These are phyloP conservation scores for Leptopilina boulardi DNA, from an alignment of 1,140 invertebrate species.

Conservation along the genomic window DNA sequence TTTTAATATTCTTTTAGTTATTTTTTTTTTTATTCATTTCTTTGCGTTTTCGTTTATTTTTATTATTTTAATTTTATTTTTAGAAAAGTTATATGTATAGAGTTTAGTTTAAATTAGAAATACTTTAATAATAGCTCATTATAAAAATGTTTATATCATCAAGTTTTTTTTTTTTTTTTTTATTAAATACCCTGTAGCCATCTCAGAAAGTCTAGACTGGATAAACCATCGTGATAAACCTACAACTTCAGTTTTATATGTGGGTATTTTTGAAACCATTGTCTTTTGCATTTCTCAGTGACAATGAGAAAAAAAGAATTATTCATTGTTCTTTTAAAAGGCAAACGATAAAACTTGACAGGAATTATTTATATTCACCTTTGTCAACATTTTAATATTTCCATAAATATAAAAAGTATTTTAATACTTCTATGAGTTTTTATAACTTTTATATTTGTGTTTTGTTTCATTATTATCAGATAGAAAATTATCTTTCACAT, in stretches of 20 bases:
- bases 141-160: too few relatives aligned
- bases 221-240: not conserved
- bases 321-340: not conserved
- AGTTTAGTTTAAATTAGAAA: too few relatives aligned
- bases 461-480: not conserved
- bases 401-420: not conserved
- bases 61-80: too few relatives aligned
- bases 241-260: not conserved
- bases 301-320: not conserved
- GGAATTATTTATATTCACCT: not conserved
- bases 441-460: not conserved
- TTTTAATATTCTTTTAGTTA: too few relatives aligned
- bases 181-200: not conserved
- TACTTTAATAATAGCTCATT: too few relatives aligned
- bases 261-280: constrained; percentile 16
- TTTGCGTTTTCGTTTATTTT: too few relatives aligned
- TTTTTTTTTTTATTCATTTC: too few relatives aligned
- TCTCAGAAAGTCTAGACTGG: not conserved
- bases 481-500: too few relatives aligned
- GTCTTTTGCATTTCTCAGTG: not conserved
- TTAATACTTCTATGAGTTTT: not conserved
- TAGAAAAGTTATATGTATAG: too few relatives aligned
- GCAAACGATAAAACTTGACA: not conserved
- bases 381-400: not conserved
- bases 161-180: not conserved